A percentile compares a stretch with the other conserved stretches of the same genome.
Conservation (phyloP, 2,888 invertebrate species). For the Phengaris arion region DNA sequence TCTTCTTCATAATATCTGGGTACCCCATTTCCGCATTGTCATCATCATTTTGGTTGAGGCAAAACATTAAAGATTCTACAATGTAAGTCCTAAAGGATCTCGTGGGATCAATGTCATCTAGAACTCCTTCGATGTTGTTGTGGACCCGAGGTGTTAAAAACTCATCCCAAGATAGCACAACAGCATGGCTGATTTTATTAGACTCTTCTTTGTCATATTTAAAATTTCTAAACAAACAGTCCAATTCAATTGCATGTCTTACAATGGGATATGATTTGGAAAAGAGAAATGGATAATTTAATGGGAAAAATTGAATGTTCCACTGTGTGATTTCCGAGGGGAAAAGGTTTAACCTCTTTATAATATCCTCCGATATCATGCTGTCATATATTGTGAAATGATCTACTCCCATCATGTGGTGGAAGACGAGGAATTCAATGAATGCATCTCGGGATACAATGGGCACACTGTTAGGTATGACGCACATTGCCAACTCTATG, state of each 20-base stretch:
- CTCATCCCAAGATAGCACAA: constrained; percentile 82
- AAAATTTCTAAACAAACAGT: constrained; percentile 82
- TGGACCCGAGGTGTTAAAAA: constrained; percentile 82
- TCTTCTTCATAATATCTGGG: constrained; percentile 70
- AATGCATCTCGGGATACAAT: constrained; percentile 77
- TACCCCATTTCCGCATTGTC: constrained; percentile 64
- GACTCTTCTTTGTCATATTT: constrained; percentile 71
- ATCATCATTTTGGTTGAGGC: constrained; percentile 71
- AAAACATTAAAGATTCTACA: constrained; percentile 62
- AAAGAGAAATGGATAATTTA: constrained; percentile 83
- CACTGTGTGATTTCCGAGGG: constrained; percentile 74
- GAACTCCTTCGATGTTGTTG: constrained; percentile 73
- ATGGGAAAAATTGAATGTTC: constrained; percentile 79
- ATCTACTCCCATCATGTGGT: constrained; percentile 82
- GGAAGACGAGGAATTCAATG: constrained; percentile 83
- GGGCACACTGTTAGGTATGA: constrained; percentile 79
- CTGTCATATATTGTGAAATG: constrained; percentile 84
- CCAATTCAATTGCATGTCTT: constrained; percentile 79
- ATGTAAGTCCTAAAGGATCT: constrained; percentile 58
- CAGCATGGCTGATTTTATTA: constrained; percentile 74
- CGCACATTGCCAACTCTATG: constrained; percentile 81
- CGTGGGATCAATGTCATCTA: constrained; percentile 74
- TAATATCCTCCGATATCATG: constrained; percentile 74
- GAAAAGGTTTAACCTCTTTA: constrained; percentile 65
- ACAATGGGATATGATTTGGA: constrained; percentile 71